Conservation (phyloP, 2,797 vertebrate species). For the Tarsius wallacei region DNA sequence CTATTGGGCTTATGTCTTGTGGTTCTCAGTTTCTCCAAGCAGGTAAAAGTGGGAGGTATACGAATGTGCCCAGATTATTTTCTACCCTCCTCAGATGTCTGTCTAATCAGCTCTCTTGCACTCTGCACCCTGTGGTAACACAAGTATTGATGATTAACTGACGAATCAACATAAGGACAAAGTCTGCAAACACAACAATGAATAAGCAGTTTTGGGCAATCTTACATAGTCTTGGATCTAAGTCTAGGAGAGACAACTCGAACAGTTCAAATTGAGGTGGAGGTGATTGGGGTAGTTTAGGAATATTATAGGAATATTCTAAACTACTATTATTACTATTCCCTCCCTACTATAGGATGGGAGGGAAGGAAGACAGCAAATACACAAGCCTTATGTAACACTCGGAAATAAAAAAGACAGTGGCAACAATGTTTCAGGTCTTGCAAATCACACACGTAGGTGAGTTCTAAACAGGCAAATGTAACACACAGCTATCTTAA, state of each 20-base stretch:
- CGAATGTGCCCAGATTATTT: background rate
- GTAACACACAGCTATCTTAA: background rate
- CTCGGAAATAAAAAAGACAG: slow-evolving; percentile 8
- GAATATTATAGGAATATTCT: background rate
- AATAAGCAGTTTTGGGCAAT: background rate
- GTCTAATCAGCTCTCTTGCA: background rate
- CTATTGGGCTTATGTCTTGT: background rate
- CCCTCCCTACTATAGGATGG: no score
- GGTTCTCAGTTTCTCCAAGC: background rate
- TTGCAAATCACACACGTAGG: background rate
- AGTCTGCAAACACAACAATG: background rate
- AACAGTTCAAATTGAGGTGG: background rate
- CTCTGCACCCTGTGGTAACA: background rate
- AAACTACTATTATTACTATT: background rate
- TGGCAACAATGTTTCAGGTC: background rate
- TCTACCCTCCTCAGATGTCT: background rate
- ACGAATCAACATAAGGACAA: background rate
- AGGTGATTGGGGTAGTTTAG: background rate
- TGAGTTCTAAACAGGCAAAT: background rate
- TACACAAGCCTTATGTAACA: background rate
- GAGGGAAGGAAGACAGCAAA: background rate
- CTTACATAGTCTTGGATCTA: background rate
- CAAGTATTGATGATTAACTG: background rate
- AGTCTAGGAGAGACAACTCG: background rate
- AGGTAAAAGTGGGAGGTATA: background rate